A percentile compares a stretch with the other conserved stretches of the same genome.
phyloP scores from a whole-genome alignment of 2,797 vertebrate genomes.

The Spea hammondii region DNA sequence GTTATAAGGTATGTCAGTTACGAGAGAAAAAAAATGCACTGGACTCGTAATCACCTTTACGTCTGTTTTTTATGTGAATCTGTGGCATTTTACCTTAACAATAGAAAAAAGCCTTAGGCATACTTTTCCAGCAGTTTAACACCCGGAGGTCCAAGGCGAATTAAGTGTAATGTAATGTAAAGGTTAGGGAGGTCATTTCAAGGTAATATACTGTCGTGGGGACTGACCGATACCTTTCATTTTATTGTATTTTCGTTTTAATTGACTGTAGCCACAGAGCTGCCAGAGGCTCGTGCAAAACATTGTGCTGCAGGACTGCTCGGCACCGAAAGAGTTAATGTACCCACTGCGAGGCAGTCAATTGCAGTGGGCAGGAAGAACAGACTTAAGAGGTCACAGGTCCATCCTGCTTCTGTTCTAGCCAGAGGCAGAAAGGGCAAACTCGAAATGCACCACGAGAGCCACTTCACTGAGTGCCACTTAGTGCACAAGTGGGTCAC shows the following conservation, averaged over 20 bases:
- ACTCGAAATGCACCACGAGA: not conserved
- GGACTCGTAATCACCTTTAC: too few species aligned
- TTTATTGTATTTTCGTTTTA: too few species aligned
- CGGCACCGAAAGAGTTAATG: not conserved
- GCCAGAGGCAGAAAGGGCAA: slow-evolving; percentile 7
- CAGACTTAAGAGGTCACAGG: slow-evolving; percentile 34
- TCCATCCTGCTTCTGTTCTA: slow-evolving; percentile 42
- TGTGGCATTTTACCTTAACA: too few species aligned
- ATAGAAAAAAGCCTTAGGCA: too few species aligned
- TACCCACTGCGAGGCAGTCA: not conserved
- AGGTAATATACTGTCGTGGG: not conserved
- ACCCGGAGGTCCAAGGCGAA: too few species aligned
- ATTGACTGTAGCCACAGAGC: too few species aligned
- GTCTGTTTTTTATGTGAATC: too few species aligned
- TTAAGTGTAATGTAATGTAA: not conserved
- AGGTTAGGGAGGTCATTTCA: not conserved
- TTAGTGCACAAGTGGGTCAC: too few species aligned
- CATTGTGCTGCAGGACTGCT: not conserved
- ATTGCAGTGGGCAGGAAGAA: slow-evolving; percentile 37
- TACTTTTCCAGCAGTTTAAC: too few species aligned
- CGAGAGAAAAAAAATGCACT: too few species aligned
- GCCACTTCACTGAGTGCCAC: not conserved
- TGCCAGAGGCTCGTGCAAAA: not conserved
- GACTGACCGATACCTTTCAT: too few species aligned
- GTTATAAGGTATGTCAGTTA: too few species aligned